These are phyloP conservation scores for Camponotus fellah DNA, from an alignment of 2,888 invertebrate genomes.

Conservation along the genomic window DNA sequence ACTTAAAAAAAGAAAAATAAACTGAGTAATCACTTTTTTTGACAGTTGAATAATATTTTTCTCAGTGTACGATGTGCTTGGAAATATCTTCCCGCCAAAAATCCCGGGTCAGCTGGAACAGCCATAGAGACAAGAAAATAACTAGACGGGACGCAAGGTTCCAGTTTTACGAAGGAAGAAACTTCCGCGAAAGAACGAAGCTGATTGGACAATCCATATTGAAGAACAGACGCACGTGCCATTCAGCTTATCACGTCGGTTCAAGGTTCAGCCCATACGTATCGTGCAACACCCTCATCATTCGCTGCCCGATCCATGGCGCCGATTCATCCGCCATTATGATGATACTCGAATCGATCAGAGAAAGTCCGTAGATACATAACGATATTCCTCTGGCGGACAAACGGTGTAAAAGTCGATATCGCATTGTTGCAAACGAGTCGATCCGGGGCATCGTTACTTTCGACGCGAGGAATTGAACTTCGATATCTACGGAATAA, in stretches of 20 bases:
- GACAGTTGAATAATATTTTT: too few species aligned
- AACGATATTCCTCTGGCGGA: constrained; percentile 68
- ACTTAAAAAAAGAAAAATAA: too few species aligned
- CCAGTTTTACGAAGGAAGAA: too few species aligned
- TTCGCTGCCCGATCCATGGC: background rate
- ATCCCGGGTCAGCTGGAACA: background rate
- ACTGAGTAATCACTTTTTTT: too few species aligned
- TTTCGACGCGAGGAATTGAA: constrained; percentile 83
- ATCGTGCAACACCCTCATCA: too few species aligned
- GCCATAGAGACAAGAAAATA: too few species aligned
- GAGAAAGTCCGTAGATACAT: constrained; percentile 61
- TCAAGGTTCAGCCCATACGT: too few species aligned
- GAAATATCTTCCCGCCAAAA: constrained; percentile 3
- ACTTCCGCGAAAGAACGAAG: too few species aligned
- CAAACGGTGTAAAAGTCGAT: constrained; percentile 70
- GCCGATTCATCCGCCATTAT: constrained; percentile 20
- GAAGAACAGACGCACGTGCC: too few species aligned
- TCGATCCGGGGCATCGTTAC: constrained; percentile 79
- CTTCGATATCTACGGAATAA: constrained; percentile 83
- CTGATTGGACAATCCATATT: too few species aligned
- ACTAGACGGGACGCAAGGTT: too few species aligned
- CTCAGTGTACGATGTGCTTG: background rate
- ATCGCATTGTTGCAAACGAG: constrained; percentile 74
- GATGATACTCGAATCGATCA: constrained; percentile 65
- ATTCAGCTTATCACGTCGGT: too few species aligned